Percentiles rank a stretch among this genome's conserved stretches.
Evolutionary conservation across 2,797 vertebrate species (phyloP).

Genomic region (Darevskia nairensis): DNA sequence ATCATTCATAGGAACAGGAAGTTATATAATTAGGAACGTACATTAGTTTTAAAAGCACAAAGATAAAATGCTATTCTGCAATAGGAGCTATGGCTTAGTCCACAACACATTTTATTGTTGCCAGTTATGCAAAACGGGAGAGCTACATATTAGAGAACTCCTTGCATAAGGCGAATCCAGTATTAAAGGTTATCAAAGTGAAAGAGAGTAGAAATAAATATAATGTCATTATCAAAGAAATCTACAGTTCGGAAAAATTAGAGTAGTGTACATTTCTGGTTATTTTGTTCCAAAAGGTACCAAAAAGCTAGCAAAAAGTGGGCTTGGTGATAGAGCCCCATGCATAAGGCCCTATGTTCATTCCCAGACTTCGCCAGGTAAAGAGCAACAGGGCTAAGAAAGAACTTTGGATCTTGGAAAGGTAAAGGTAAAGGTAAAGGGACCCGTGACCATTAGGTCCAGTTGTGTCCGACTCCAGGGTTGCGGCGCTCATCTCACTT

Average conservation of each 20-base stretch:
- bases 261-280: background rate
- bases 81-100: background rate
- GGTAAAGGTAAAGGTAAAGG: no score
- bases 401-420: background rate
- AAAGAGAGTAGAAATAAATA: background rate
- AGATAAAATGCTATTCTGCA: conserved; percentile 2
- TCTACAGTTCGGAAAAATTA: background rate
- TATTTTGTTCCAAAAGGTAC: background rate
- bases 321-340: background rate
- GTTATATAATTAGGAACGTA: conserved; percentile 34
- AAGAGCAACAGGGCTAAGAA: background rate
- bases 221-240: background rate
- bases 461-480: no score
- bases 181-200: background rate
- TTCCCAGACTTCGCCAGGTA: background rate
- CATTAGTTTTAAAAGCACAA: conserved; percentile 40
- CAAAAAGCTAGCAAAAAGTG: background rate
- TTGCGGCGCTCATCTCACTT: no score
- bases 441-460: no score
- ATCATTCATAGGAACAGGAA: conserved; percentile 22
- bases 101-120: background rate
- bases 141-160: background rate
- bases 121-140: background rate
- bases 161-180: background rate
- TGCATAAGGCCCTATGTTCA: background rate